Base-by-base conservation (phyloP, 1,140 invertebrate genomes). In the Helicoverpa armigera region DNA sequence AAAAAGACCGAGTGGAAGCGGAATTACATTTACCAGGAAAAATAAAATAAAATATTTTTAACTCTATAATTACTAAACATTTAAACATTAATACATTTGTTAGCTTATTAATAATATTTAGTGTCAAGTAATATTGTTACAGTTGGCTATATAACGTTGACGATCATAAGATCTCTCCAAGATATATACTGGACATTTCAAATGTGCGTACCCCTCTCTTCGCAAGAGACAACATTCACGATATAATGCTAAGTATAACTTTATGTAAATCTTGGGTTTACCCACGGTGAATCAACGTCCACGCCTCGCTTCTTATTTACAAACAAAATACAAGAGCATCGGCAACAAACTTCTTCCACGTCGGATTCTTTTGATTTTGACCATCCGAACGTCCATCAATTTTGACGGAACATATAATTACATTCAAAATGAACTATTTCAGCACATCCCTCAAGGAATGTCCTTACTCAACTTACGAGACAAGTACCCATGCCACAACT, bases 401-500 rank as follows among this genome's bases (percentile, higher is more conserved):
- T 10, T 18, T 11, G 56, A 58, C n/a, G 16, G 18, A 58, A 58
- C 5, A 61, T 43, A 43, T 43, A 43, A 43, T 9, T 43, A 43
- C 5, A 61, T 29, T 61, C 58, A 12, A 61, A 61, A 29, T 13
- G 23, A 11, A 58, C 13, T 14, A 31, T 23, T 23, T 31, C 3
- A 29, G 58, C 10, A 61, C 13, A 1, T 3, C 16, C 23, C 13
- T 65, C 65, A 69, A 10, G 65, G 65, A 23, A 50, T 69, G 43
- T 69, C 50, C 5, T n/a, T 69, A 50, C 43, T 16, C 16, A 50
- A 1, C 50, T 50, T 69, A 5, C 18, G 43, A 4, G 10, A 43
- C 4, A 48, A 69, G 18, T 50, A 69, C 18, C 50, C 13, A 4
- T 69, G 65, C 61, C 61, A 63, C 23, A 63, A 63, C 5, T 63